Base-by-base conservation (phyloP, 2,888 invertebrate genomes). In the Volucella inanis region DNA sequence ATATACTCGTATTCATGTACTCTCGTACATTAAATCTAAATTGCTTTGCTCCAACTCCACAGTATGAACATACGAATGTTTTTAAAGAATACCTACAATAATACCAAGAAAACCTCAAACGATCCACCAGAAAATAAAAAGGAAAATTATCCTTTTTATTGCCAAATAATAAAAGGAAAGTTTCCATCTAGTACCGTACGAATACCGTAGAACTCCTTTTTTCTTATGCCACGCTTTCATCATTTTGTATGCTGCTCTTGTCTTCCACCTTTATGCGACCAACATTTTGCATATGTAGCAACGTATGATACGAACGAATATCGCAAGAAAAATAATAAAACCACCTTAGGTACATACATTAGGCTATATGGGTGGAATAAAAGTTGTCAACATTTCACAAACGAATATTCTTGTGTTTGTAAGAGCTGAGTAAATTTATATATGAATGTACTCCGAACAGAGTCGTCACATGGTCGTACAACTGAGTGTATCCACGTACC, bases 131-230 rank as follows among this genome's bases (percentile, higher is more conserved):
- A 85, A 85, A 85, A 85, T 85, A 85, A 85, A 84, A 85, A 85
- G 67, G 81, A 72, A 81, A 85, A 80, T 77, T 85, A 81, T 85
- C 72, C 81, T 85, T 77, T 85, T 85, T 85, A 85, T 85, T 85
- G 81, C 81, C 81, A 72, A 81, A 85, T 85, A 85, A 85, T 85
- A 85, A 85, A 85, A 85, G 85, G 76, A 85, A 81, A 81, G 81
- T 81, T 76, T 68, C 76, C 71, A 77, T 85, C 76, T 85, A 68
- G 76, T 71, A 61, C 22, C 22, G 31, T 31, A 31, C 31, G 31
- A 31, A 31, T 31, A 4, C 2, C 31, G 31, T 47, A 57, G 45
- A 54, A 70, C 61, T 81, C 22, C 85, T 77, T 81, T n/a, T 55
- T 71, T 81, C 76, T 72, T 85, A 85, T 85, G 80, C 71, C 76